Percentiles rank a stretch among this genome's conserved stretches.
phyloP scores from a whole-genome alignment of 1,140 invertebrate genomes.

The Drosophila elegans region DNA sequence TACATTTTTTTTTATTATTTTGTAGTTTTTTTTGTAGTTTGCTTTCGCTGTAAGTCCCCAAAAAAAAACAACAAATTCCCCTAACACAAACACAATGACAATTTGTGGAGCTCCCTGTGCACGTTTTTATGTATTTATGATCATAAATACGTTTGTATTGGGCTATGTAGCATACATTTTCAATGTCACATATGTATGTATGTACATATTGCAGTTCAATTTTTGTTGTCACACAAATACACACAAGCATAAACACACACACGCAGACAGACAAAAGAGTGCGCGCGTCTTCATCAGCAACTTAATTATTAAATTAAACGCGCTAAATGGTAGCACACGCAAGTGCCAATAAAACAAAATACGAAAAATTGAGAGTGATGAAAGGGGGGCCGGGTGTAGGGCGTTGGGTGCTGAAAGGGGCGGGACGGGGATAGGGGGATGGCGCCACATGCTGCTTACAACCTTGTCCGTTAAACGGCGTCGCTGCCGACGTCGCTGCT shows the following conservation, averaged over 20 bases:
- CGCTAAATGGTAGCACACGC: constrained; percentile 81
- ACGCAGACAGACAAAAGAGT: constrained; percentile 21
- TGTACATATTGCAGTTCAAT: constrained; percentile 45
- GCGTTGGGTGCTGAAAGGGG: background rate
- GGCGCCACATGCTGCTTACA: constrained; percentile 64
- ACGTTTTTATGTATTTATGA: constrained; percentile 6
- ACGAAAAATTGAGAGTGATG: constrained; percentile 53
- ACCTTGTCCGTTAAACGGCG: constrained; percentile 71
- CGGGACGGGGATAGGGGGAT: background rate
- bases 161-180: constrained; percentile 52
- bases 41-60: constrained; percentile 1
- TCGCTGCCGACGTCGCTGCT: constrained; percentile 15
- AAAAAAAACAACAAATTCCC: background rate
- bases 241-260: background rate
- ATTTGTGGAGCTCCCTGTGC: background rate
- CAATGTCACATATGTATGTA: constrained; percentile 64
- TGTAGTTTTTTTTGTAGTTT: background rate
- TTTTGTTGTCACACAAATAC: constrained; percentile 32
- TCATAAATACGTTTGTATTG: constrained; percentile 17
- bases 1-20: background rate
- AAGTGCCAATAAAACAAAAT: constrained; percentile 76
- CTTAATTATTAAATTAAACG: constrained; percentile 83
- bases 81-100: background rate
- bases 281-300: constrained; percentile 70
- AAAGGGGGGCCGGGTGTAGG: constrained; percentile 2